phyloP scores from a whole-genome alignment of 2,888 invertebrate species.

The Drosophila setosimentum region DNA sequence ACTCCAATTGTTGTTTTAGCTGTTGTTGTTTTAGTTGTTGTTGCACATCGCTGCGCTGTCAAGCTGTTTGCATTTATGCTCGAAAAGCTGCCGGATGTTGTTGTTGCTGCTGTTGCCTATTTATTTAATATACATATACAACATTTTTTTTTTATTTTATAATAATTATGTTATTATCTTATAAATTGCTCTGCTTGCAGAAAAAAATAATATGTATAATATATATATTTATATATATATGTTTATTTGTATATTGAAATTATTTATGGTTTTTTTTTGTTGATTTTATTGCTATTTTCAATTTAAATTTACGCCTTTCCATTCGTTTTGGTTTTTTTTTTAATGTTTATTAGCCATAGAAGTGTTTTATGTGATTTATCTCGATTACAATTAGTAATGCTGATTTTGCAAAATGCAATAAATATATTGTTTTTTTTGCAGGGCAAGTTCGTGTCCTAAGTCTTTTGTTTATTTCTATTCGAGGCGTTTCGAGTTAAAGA shows the following conservation, averaged over 20 bases:
- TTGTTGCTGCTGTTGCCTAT: constrained; percentile 24
- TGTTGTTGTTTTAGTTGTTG: constrained; percentile 40
- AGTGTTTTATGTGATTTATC: constrained; percentile 64
- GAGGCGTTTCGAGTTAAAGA: constrained; percentile 19
- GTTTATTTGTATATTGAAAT: constrained; percentile 11
- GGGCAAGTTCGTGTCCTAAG: constrained; percentile 80
- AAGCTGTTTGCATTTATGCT: constrained; percentile 63
- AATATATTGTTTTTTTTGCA: constrained; percentile 63
- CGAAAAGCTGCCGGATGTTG: constrained; percentile 71
- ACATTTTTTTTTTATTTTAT: constrained; percentile 25
- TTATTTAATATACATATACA: constrained; percentile 17
- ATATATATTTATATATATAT: too few relatives aligned
- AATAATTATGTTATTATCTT: constrained; percentile 39
- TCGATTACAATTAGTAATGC: constrained; percentile 71
- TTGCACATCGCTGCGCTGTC: constrained; percentile 63
- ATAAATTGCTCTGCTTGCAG: constrained; percentile 20
- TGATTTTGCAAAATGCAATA: constrained; percentile 61
- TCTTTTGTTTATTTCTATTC: constrained; percentile 70
- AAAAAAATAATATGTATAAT: constrained; percentile 11
- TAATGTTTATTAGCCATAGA: constrained; percentile 42
- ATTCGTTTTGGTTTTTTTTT: constrained; percentile 41
- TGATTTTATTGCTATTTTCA: constrained; percentile 18
- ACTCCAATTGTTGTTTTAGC: constrained; percentile 42
- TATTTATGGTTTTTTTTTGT: constrained; percentile 11
- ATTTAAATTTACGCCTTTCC: constrained; percentile 69